Base-by-base conservation (phyloP, 2,888 invertebrate species). In the Acleris literana region DNA sequence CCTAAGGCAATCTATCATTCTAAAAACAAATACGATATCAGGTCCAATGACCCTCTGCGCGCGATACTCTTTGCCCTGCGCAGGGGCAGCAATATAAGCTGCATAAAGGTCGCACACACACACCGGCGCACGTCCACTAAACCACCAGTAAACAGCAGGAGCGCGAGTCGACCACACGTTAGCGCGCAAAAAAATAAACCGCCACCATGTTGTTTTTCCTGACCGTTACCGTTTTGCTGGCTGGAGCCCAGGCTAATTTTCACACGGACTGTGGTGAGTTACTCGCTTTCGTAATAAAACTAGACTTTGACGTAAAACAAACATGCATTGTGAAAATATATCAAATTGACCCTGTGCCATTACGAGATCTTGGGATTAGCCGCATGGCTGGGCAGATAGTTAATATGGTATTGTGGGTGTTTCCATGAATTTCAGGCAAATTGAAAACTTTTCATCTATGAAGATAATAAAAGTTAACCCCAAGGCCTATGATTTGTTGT, bases 181-280 rank as follows among this genome's bases (percentile, higher is more conserved):
- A 91, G 88, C 90, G 90, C 87, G 90, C 87, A 52, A 63, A 63
- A 51, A 67, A 61, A 65, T 64, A 64, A 57, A 68, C 69, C 68
- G 62, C 54, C 72, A 84, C 80, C 77, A 91, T 91, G 90, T 86
- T 89, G 80, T 84, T 84, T 71, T 78, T 78, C 71, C 65, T 87
- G 69, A 75, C 80, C 54, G 70, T 85, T 62, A 75, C 81, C 56
- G 81, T 90, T 72, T 74, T 90, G 5, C 75, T 90, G 70, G 85
- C 84, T 71, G 82, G 87, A 84, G 85, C 81, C 9, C 82, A 92
- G 68, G 92, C 88, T 3, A 91, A 91, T 68, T 90, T 89, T 78
- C 91, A 88, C 80, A 83, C 80, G 68, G 92, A 92, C 75, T 92
- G 92, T 69, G 92, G 92, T 92, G 85, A 78, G 71, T 81, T 72